Evolutionary conservation across 2,797 vertebrate genomes (phyloP), one percentile per base, ranked within the genome.

Genomic region (Rhodeus uyekii): DNA sequence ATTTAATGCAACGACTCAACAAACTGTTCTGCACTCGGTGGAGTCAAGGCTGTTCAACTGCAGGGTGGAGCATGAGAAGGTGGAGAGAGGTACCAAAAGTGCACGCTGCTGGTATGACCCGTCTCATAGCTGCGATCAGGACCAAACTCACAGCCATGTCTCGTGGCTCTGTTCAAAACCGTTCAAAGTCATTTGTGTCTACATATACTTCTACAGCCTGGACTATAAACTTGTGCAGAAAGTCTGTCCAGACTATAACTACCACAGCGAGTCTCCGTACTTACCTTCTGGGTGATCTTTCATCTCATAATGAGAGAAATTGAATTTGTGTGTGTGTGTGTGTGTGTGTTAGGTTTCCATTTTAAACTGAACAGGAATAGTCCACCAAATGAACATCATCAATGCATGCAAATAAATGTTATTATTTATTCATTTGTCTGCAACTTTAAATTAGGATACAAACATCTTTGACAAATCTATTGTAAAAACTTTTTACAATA

Each of bases 211-310:
- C 96, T 96, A 97, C 95, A 99, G 98, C 94, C 96, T 96, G 90
- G 97, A 99, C 94, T 99, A 99, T 95, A 99, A 98, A 96, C 95
- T 99, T 93, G 96, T 99, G 93, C 98, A 99, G 94, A 99, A 99
- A 92, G 97, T 99, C 90, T 99, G 98, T 92, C 98, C 98, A 8
- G 98, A 99, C 91, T 99, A 99, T 95, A 99, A 99, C 94, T 98
- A 98, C 92, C 98, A 99, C 94, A 99, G 98, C 22, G 97, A 99
- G 91, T 97, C 96, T 83, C 98, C 97, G 29, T 99, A 99, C 93
- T 96, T 98, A 71, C 97, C 97, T 74, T 98, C 97, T 2, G 98
- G 98, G 88, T 99, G 96, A 98, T 89, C 85, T 75, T 42, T 84
- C 42, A 85, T 89, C 90, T 92, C 92, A 92, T 91, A 58, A 90